Percentiles rank a stretch among this genome's conserved stretches.
phyloP scores from a whole-genome alignment of 2,888 invertebrate genomes.

The Reticulitermes lucifugus region DNA sequence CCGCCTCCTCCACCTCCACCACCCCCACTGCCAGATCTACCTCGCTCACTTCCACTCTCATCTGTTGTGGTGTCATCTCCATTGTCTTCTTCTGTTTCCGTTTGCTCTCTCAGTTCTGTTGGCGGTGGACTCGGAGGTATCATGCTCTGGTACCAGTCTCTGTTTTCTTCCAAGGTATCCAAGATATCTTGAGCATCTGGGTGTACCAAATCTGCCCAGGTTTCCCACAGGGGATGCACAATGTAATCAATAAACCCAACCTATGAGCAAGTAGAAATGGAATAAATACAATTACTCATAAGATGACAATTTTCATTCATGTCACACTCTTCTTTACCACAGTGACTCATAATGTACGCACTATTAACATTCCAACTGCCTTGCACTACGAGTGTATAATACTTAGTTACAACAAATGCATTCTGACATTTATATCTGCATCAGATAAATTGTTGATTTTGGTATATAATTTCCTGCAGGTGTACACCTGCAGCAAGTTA shows the following conservation, averaged over 20 bases:
- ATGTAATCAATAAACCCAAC: constrained; percentile 99
- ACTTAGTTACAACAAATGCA: too few relatives aligned
- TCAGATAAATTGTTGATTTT: too few relatives aligned
- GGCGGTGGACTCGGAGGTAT: constrained; percentile 93
- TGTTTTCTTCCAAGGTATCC: constrained; percentile 97
- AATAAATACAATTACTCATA: background rate
- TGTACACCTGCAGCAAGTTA: too few relatives aligned
- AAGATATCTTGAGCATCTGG: constrained; percentile 99
- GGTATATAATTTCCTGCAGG: too few relatives aligned
- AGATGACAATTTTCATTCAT: too few relatives aligned
- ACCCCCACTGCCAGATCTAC: constrained; percentile 30
- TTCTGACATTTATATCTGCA: too few relatives aligned
- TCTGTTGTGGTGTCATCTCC: constrained; percentile 37
- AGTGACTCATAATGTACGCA: too few relatives aligned
- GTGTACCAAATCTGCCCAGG: constrained; percentile 99
- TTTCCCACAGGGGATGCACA: constrained; percentile 99
- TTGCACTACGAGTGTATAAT: too few relatives aligned
- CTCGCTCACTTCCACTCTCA: constrained; percentile 41
- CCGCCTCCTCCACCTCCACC: constrained; percentile 6
- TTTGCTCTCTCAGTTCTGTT: constrained; percentile 66
- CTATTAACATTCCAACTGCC: too few relatives aligned
- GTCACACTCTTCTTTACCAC: too few relatives aligned
- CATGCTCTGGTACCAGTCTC: constrained; percentile 96
- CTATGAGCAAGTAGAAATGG: constrained; percentile 61
- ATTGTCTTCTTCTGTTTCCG: constrained; percentile 58